Conservation (phyloP, 2,113 vertebrate genomes). For the Tinamus guttatus region DNA sequence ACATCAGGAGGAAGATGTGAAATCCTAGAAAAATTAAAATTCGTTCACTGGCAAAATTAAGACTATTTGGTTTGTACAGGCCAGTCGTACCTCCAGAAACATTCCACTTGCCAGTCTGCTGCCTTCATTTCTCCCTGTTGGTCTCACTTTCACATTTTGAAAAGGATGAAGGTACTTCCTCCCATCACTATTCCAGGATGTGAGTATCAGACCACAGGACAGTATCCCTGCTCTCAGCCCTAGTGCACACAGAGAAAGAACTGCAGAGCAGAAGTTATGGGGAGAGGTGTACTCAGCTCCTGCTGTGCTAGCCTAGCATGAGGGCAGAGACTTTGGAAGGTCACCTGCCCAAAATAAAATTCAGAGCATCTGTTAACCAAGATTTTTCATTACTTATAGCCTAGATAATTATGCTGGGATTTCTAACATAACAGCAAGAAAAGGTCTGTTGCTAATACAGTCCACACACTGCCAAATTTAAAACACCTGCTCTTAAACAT, state of each 20-base stretch:
- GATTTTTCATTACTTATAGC: constrained; percentile 9
- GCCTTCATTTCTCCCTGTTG: neutral
- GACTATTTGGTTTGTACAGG: neutral
- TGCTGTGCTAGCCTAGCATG: neutral
- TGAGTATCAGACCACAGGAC: neutral
- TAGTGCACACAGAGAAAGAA: fast-evolving
- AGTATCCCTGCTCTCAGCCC: neutral
- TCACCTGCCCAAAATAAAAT: neutral
- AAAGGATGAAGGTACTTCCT: neutral
- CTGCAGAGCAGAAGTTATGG: neutral
- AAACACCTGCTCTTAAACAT: neutral
- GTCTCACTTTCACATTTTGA: fast-evolving
- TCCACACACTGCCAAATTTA: neutral
- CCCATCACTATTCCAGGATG: neutral
- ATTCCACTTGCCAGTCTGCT: neutral
- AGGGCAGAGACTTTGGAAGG: neutral
- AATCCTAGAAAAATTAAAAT: neutral
- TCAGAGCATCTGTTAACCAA: neutral
- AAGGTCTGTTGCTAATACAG: neutral
- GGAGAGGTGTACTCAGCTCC: neutral
- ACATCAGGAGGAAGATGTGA: neutral
- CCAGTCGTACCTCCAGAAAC: neutral
- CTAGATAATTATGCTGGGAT: neutral
- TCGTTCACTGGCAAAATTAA: neutral
- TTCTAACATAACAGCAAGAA: neutral